Conservation (phyloP, 2,797 vertebrate genomes). For the Alca torda region DNA sequence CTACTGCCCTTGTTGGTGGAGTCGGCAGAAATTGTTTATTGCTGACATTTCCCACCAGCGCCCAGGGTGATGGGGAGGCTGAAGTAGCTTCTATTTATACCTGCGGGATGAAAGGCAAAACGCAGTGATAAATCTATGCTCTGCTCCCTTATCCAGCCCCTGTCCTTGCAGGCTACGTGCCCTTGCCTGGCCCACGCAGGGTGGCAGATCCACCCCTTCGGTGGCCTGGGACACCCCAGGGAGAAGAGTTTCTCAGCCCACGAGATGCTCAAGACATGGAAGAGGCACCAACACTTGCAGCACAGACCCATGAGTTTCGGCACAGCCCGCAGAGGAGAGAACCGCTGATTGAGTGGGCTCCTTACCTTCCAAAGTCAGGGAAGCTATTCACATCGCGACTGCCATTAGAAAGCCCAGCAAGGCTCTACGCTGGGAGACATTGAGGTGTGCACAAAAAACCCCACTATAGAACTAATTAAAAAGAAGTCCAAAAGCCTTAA, state of each 20-base stretch:
- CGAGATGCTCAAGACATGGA: background rate
- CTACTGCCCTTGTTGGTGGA: background rate
- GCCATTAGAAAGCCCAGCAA: background rate
- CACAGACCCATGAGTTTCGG: background rate
- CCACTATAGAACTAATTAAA: slow-evolving; percentile 63
- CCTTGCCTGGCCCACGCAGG: background rate
- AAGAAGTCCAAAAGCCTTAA: slow-evolving; percentile 49
- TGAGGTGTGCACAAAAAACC: background rate
- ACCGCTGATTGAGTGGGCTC: accelerated
- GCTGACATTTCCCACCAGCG: slow-evolving; percentile 13
- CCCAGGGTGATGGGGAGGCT: background rate
- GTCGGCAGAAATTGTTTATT: background rate
- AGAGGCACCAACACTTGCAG: background rate
- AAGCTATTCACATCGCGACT: background rate
- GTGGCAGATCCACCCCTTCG: accelerated
- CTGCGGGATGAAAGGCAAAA: slow-evolving; percentile 25
- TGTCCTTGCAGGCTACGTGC: background rate
- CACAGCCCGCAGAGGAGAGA: background rate
- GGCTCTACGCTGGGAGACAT: background rate
- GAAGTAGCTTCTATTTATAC: slow-evolving; percentile 51
- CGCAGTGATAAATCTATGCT: background rate
- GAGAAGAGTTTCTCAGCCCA: background rate
- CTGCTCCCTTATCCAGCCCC: background rate
- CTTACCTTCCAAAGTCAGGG: background rate
- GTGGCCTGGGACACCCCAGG: background rate